Base-by-base conservation (phyloP, 2,888 invertebrate genomes). In the Gymnocheta viridis region DNA sequence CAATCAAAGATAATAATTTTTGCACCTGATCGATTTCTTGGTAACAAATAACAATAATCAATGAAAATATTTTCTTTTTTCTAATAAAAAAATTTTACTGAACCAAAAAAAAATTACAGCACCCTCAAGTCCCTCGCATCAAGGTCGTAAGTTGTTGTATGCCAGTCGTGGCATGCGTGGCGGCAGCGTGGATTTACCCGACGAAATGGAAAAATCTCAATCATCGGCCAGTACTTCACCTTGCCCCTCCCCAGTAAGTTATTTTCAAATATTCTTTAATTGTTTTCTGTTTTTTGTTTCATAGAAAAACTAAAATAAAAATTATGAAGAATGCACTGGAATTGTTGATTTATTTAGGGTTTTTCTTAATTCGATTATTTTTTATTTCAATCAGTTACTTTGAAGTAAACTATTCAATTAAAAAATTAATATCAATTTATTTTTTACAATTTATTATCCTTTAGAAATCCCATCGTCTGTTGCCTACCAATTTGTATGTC, bases 211-310 rank as follows among this genome's bases (percentile, higher is more conserved):
- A 87, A 97, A 98, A 91, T 97, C 97, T 74, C 94, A 97, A 80
- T 98, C 97, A 47, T 98, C 97, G 27, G 97, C 97, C 84, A 97
- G 97, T 90, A 96, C 97, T 17, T 98, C 98, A 51, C 98, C 98
- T 2, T 98, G 98, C 90, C 97, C 98, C 14, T 98, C 98, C 87
- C 98, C 98, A 41, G 94, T 94, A 87, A 94, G 94, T 90, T 93
- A 94, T 89, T 91, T 90, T 90, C 91, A 92, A 91, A 90, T 91
- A 91, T 89, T 89, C 87, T 88, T 87, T 86, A 86, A 60, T 14
- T 17, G 74, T 35, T 58, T 73, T 7, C 35, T 24, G 12, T 32
- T 32, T 38, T 49, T 10, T 24, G 47, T 29, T 17, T 47, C 12
- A 22, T 24, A 54, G 5, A 35, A 12, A 24, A 32, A 32, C 17